phyloP scores from a whole-genome alignment of 2,113 vertebrate genomes.

The Colius striatus region DNA sequence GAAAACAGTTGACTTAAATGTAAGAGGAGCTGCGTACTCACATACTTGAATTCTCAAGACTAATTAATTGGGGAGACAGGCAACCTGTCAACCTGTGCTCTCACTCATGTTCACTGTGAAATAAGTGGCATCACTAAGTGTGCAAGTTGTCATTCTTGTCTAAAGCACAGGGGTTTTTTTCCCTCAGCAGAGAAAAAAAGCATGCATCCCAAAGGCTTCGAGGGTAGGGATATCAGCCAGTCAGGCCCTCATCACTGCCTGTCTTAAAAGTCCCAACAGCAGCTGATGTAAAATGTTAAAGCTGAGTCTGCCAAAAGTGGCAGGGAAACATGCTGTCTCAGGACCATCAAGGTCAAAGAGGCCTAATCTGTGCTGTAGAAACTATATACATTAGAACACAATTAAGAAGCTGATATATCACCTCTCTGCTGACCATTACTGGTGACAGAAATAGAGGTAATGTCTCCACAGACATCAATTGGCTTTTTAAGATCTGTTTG shows the following conservation, averaged over 20 bases:
- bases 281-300: not conserved
- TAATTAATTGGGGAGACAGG: not conserved
- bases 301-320: not conserved
- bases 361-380: not conserved
- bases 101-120: not conserved
- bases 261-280: not conserved
- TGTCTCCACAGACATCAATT: not conserved
- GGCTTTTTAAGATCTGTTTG: not conserved
- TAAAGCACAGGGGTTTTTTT: not conserved
- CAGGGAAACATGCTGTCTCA: not conserved
- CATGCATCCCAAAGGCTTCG: not conserved
- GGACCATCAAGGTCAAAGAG: not conserved
- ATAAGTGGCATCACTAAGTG: not conserved
- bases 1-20: too few relatives aligned
- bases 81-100: not conserved
- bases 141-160: not conserved
- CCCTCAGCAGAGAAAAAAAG: not conserved
- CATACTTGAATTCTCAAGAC: not conserved
- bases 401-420: not conserved
- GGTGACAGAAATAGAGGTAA: not conserved
- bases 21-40: too few relatives aligned
- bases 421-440: not conserved
- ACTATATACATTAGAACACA: not conserved
- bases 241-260: not conserved
- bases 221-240: not conserved